Conservation (phyloP, 2,113 vertebrate species). For the Sarotherodon lohbergeri region DNA sequence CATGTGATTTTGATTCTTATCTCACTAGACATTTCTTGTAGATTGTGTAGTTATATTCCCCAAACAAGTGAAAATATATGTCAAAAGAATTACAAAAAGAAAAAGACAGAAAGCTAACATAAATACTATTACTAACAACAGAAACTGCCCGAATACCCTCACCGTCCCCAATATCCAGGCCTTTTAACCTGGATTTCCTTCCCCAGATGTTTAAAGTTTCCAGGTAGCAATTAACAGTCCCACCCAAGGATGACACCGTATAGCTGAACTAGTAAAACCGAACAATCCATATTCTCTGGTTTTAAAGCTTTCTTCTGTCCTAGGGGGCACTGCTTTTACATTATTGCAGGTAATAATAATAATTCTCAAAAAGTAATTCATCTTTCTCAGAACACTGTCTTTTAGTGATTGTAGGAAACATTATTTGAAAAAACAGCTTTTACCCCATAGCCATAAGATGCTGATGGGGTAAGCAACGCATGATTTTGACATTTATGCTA, state of each 20-base stretch:
- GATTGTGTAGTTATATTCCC: not conserved
- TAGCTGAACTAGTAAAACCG: not conserved
- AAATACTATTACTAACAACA: fast-evolving
- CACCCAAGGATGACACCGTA: not conserved
- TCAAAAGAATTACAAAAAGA: not conserved
- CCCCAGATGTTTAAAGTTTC: not conserved
- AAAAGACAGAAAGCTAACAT: not conserved
- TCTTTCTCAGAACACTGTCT: not conserved
- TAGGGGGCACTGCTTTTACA: not conserved
- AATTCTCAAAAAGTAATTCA: not conserved
- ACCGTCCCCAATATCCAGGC: fast-evolving
- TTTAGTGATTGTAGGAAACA: not conserved
- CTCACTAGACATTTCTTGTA: not conserved
- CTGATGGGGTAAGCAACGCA: not conserved
- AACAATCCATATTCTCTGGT: not conserved
- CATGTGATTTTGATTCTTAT: not conserved
- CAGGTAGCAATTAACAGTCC: not conserved
- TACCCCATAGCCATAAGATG: not conserved
- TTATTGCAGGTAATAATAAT: not conserved
- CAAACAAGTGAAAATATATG: not conserved
- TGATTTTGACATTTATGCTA: not conserved
- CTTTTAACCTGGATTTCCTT: not conserved
- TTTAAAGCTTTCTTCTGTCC: not conserved
- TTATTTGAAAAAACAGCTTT: not conserved
- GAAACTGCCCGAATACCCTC: fast-evolving